These are phyloP conservation scores for Antigone vipio DNA, from an alignment of 2,113 vertebrate genomes.

Conservation along the genomic window DNA sequence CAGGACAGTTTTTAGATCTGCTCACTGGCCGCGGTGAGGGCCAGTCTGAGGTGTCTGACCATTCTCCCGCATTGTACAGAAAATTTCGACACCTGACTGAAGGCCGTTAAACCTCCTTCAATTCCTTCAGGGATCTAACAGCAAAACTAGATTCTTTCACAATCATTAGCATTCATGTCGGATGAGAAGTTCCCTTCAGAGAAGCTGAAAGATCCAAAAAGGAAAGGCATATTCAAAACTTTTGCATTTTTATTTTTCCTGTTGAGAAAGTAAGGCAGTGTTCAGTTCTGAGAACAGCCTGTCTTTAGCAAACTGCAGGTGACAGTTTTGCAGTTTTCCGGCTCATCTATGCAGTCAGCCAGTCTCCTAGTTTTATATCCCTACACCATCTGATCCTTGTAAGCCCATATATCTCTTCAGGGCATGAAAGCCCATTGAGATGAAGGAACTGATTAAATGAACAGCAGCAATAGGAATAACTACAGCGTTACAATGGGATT, in stretches of 20 bases:
- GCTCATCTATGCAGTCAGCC: background rate
- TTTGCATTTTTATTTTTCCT: background rate
- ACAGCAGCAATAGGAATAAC: background rate
- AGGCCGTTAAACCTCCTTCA: background rate
- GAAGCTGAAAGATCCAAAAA: background rate
- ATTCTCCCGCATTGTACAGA: fast-evolving
- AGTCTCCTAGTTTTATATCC: background rate
- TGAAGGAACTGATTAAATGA: slow-evolving; percentile 31
- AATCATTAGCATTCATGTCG: background rate
- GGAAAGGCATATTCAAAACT: background rate
- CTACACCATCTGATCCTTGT: background rate
- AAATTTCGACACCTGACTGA: background rate
- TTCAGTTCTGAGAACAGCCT: background rate
- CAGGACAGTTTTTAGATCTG: background rate
- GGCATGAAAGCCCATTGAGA: background rate
- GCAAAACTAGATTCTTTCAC: background rate
- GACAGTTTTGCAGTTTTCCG: background rate
- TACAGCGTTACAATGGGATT: background rate
- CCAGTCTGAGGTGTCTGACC: background rate
- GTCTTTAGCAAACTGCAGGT: background rate
- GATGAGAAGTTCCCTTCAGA: background rate
- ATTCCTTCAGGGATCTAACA: background rate
- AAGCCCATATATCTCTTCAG: slow-evolving; percentile 11
- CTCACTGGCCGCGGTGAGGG: fast-evolving
- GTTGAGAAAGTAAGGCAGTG: background rate